Evolutionary conservation across 2,797 vertebrate genomes (phyloP), one percentile per base, ranked within the genome.

Genomic region (Sebastes vulpes): DNA sequence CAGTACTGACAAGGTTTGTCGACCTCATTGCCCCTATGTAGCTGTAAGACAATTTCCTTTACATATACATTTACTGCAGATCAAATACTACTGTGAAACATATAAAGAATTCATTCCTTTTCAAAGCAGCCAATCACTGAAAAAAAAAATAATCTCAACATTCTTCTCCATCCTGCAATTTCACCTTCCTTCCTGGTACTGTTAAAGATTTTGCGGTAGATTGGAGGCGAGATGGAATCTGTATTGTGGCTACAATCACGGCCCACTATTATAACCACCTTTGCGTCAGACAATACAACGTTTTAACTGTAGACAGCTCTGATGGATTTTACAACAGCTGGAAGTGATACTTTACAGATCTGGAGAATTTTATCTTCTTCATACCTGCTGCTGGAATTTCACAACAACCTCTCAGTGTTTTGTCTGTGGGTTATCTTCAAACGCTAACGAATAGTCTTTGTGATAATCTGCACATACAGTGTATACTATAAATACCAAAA

Each of bases 191-290:
- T 75, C 67, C 76, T 84, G 64, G 20, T 79, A 32, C 66, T 72
- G 92, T 87, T 59, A 58, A 58, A 89, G 93, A 92, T 92, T 75
- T 72, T 77, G 86, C n/a, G 88, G 85, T 83, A 94, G 95, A 96
- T 96, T 81, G 68, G 25, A 79, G 65, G 59, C 10, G 1, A 90
- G 94, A 95, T 96, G 90, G 71, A 67, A 94, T 95, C 94, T 92
- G 84, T 96, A 96, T 96, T 97, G 95, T 97, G 95, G 81, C 95
- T 96, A 96, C 93, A 95, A 92, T 95, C 93, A 93, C 75, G 46
- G 81, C 64, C 67, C 65, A 81, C 90, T 88, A 84, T 94, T 95
- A 91, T 88, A 90, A 68, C 82, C 77, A 88, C 79, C 84, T 87
- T 89, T 81, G 86, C 79, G 84, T 95, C 89, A 95, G 95, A 96